Evolutionary conservation across 2,888 invertebrate species (phyloP).

Genomic region (Hecatera dysodea): DNA sequence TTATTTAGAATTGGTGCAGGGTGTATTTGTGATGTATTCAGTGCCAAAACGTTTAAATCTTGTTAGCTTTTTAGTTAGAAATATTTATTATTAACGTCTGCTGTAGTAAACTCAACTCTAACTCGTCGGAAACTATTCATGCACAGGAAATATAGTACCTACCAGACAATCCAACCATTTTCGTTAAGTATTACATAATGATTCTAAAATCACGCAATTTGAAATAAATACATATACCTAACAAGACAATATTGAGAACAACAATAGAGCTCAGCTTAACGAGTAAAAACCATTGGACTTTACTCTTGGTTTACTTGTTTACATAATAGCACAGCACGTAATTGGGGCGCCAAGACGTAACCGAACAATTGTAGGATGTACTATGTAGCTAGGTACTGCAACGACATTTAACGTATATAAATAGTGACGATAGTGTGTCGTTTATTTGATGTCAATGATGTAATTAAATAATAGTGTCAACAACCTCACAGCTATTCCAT

Average conservation of each 20-base stretch:
- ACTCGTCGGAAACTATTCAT: no score
- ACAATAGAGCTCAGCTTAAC: conserved; percentile 7
- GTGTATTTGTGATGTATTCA: no score
- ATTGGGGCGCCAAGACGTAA: conserved; percentile 35
- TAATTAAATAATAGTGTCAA: conserved; percentile 55
- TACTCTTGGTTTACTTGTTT: conserved; percentile 34
- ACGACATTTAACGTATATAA: conserved; percentile 13
- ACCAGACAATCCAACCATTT: not conserved
- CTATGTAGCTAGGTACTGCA: not conserved
- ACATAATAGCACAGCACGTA: conserved; percentile 21
- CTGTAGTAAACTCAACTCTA: not conserved
- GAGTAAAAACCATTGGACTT: conserved; percentile 44
- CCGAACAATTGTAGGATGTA: conserved; percentile 23
- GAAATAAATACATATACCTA: not conserved
- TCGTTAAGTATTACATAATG: not conserved
- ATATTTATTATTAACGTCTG: no score
- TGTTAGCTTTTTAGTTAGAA: no score
- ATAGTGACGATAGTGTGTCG: conserved; percentile 29
- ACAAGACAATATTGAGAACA: conserved; percentile 8
- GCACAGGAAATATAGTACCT: no score
- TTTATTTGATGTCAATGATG: conserved; percentile 53
- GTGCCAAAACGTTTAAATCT: no score
- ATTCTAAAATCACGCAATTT: conserved; percentile 4
- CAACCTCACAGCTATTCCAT: conserved; percentile 51
- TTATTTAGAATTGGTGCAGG: not conserved